Percentiles rank a stretch among this genome's conserved stretches.
phyloP scores from a whole-genome alignment of 2,797 vertebrate species.

The Atherinosoma microstoma region DNA sequence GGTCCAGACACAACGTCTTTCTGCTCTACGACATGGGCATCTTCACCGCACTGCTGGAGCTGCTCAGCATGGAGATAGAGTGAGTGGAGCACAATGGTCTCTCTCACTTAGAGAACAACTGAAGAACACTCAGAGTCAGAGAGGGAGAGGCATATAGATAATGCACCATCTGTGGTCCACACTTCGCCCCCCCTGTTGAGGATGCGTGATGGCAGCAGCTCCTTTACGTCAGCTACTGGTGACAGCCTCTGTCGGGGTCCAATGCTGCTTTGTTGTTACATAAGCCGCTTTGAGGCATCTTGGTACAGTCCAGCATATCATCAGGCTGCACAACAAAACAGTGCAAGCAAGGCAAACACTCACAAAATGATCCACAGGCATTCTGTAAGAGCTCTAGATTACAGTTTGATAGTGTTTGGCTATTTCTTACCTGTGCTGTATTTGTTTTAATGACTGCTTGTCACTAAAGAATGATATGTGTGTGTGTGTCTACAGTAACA shows the following conservation, averaged over 20 bases:
- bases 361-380: conserved; percentile 2
- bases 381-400: not conserved
- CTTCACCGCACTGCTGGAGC: conserved; percentile 93
- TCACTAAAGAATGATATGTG: not conserved
- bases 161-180: not conserved
- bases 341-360: conserved; percentile 20
- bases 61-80: conserved; percentile 98
- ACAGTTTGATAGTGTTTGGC: not conserved
- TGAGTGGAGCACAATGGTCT: conserved; percentile 78
- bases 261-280: conserved; percentile 48
- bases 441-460: not conserved
- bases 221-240: conserved; percentile 42
- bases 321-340: conserved; percentile 14
- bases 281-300: conserved; percentile 49
- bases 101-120: not conserved
- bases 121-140: not conserved
- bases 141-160: not conserved
- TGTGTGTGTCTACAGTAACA: conserved; percentile 86
- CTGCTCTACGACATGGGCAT: conserved; percentile 95
- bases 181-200: not conserved
- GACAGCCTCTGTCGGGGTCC: conserved; percentile 38
- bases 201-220: not conserved
- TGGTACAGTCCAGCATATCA: conserved; percentile 29
- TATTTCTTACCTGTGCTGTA: not conserved
- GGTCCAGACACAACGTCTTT: conserved; percentile 95